These are phyloP conservation scores for Sebastes kiyomatsui DNA, from an alignment of 2,797 vertebrate genomes.

Conservation along the genomic window DNA sequence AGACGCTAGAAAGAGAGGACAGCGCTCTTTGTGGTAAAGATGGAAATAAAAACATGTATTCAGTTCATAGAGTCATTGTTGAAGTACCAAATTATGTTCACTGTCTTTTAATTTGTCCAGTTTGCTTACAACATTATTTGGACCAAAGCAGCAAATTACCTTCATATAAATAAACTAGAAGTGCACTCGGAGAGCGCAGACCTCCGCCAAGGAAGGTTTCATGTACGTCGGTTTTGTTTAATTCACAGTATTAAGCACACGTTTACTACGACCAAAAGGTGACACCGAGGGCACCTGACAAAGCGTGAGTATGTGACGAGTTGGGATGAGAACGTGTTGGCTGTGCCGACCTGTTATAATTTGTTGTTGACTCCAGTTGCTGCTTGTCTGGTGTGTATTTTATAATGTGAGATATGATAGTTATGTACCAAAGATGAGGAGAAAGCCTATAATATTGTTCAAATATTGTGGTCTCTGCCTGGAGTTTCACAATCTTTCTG, in stretches of 20 bases:
- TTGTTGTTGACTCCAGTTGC: not conserved
- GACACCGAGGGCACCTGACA: rapidly evolving
- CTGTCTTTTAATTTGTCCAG: not conserved
- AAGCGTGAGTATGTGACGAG: no score
- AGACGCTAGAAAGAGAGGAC: not conserved
- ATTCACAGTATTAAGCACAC: no score
- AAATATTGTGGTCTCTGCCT: not conserved
- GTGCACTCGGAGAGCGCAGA: no score
- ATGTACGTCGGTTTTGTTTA: no score
- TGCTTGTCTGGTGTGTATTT: not conserved
- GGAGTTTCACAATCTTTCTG: not conserved
- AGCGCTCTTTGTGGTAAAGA: no score
- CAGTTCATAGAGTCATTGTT: not conserved
- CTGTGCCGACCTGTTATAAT: not conserved
- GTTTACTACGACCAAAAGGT: no score
- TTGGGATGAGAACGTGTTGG: no score
- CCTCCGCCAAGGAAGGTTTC: no score
- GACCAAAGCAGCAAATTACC: not conserved
- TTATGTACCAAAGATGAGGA: not conserved
- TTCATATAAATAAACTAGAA: not conserved
- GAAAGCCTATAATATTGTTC: not conserved
- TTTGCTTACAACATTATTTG: not conserved
- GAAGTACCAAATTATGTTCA: not conserved
- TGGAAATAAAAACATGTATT: not conserved
- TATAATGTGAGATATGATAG: not conserved